phyloP scores from a whole-genome alignment of 2,797 vertebrate species.

The Xyrichtys novacula region DNA sequence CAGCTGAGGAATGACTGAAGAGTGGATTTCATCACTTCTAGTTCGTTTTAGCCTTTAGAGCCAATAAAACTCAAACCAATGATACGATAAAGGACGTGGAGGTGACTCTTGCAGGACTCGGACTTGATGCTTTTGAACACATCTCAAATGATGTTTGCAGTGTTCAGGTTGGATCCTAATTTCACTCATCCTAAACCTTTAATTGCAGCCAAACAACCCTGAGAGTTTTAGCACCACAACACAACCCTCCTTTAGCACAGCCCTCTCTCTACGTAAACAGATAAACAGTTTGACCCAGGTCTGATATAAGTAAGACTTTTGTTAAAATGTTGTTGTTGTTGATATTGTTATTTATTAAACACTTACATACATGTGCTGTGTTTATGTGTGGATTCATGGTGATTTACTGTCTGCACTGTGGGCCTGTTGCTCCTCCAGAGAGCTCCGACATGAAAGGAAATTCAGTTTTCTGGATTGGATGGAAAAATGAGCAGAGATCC shows the following conservation, averaged over 20 bases:
- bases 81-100: not conserved
- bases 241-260: slow-evolving; percentile 19
- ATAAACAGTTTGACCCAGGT: slow-evolving; percentile 66
- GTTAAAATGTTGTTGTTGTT: slow-evolving; percentile 73
- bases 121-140: no score
- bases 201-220: slow-evolving; percentile 26
- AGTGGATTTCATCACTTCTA: slow-evolving; percentile 1
- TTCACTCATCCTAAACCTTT: slow-evolving; percentile 27
- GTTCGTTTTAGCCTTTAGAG: not conserved
- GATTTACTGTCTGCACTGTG: slow-evolving; percentile 19
- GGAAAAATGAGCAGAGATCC: slow-evolving; percentile 26
- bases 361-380: slow-evolving; percentile 78
- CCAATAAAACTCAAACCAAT: not conserved
- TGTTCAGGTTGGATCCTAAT: no score
- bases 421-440: slow-evolving; percentile 13
- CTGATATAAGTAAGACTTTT: slow-evolving; percentile 64
- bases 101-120: not conserved
- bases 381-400: slow-evolving; percentile 47
- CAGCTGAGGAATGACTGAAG: slow-evolving; percentile 10
- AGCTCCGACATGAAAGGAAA: slow-evolving; percentile 12
- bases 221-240: slow-evolving; percentile 24
- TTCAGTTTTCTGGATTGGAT: not conserved
- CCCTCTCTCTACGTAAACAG: slow-evolving; percentile 4
- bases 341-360: slow-evolving; percentile 98
- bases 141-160: no score